Base-by-base conservation (phyloP, 2,113 vertebrate species). In the Aegypius monachus region DNA sequence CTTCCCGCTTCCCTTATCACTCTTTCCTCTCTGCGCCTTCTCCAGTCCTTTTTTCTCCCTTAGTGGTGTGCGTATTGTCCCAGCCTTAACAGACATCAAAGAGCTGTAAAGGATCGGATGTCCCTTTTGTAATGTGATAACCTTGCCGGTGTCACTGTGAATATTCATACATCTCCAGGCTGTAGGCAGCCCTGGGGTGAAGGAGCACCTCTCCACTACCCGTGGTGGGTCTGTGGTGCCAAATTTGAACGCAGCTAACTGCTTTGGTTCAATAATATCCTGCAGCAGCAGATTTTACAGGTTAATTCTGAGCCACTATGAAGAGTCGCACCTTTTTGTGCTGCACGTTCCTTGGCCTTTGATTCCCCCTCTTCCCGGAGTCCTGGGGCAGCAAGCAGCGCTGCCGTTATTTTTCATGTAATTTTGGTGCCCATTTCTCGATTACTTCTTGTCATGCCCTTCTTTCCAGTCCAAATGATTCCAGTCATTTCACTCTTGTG, bases 251-350 rank as follows among this genome's bases (percentile, higher is more conserved):
- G 75, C 55, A 63, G 90, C 73, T 84, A 9, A 81, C 78, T 65
- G 80, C 85, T 94, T 88, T 93, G 72, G 68, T 88, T 95, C 91
- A 77, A 2, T 10, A 31, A 22, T 74, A 38, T 43, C 89, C 79
- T 63, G 87, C 87, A 96, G 96, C 90, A 83, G 87, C 56, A 94
- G 86, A 95, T 86, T 94, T 80, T 75, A 59, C 81, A 88, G 93
- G 91, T 94, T 92, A 50, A 96, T 88, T 93, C 89, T 32, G 42
- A 82, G 72, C 70, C 14, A 2, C 78, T 89, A 0, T 11, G 84
- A 65, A 53, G 45, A 86, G 45, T 77, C 0, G 0, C 84, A 82
- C 79, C 50, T 91, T 91, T 89, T 61, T 85, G 53, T 81, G 34
- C 84, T 66, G 70, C 34, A 2, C 1, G 0, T 79, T 81, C 81